Conservation (phyloP, 2,113 vertebrate genomes). For the Alligator mississippiensis region DNA sequence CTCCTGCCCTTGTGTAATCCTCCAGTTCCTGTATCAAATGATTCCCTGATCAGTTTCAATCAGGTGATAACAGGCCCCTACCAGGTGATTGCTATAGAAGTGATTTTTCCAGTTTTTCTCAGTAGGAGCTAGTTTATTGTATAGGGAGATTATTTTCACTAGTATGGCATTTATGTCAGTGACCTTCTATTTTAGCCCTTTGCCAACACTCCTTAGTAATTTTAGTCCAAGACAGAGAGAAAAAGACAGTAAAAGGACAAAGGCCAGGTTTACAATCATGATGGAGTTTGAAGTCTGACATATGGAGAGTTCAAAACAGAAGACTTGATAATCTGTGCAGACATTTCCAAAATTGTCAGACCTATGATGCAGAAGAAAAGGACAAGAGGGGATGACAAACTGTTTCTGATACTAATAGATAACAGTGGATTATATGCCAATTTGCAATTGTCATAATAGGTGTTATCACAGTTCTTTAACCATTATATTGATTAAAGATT, state of each 20-base stretch:
- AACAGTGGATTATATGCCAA: neutral
- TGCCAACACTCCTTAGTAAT: neutral
- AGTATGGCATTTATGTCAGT: neutral
- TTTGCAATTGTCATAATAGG: neutral
- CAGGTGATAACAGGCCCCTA: constrained; percentile 36
- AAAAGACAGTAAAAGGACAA: neutral
- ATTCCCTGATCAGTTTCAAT: constrained; percentile 30
- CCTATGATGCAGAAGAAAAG: neutral
- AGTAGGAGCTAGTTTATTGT: constrained; percentile 1
- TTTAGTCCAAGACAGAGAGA: neutral
- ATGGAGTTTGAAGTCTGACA: neutral
- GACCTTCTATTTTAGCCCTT: neutral
- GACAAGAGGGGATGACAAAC: neutral
- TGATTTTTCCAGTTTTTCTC: neutral
- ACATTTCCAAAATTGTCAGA: neutral
- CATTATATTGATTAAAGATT: neutral
- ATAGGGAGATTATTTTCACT: neutral
- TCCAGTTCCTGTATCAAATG: neutral
- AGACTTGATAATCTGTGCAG: accelerated
- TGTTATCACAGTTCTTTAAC: neutral
- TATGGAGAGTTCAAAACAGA: neutral
- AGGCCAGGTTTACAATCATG: neutral
- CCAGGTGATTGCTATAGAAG: neutral
- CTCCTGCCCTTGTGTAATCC: constrained; percentile 41
- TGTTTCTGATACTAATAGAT: neutral